Conservation (phyloP, 92 coral and sea anemone genomes). For the Porites lobata region DNA sequence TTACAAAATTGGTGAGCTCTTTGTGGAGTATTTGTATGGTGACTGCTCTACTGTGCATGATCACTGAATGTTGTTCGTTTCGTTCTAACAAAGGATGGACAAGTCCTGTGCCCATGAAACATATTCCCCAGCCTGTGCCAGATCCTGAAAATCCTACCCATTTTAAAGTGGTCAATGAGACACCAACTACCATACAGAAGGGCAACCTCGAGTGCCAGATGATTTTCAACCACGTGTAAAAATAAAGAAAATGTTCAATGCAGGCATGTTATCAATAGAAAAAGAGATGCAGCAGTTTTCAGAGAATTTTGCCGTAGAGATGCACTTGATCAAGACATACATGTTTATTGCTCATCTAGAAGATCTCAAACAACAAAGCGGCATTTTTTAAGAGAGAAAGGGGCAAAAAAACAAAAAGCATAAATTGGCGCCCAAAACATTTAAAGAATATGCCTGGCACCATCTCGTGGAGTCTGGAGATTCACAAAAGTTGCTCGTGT, state of each 20-base stretch:
- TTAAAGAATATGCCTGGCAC: slow-evolving; percentile 4
- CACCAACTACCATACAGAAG: neutral
- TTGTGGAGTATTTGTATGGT: slow-evolving; percentile 8
- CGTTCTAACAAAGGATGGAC: slow-evolving; percentile 4
- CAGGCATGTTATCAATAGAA: too few species aligned
- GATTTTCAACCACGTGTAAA: too few species aligned
- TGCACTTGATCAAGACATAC: neutral
- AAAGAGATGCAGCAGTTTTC: too few species aligned
- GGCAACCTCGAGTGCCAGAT: too few species aligned
- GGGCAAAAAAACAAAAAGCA: neutral
- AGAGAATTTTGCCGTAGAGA: neutral
- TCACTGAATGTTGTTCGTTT: slow-evolving; percentile 13
- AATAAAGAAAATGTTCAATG: too few species aligned
- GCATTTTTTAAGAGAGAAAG: neutral
- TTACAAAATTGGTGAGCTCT: slow-evolving; percentile 30
- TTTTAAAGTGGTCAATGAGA: slow-evolving; percentile 18
- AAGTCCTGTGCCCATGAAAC: slow-evolving; percentile 22
- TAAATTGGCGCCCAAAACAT: neutral
- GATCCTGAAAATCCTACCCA: slow-evolving; percentile 37
- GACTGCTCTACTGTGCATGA: slow-evolving; percentile 6
- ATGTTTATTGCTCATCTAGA: neutral
- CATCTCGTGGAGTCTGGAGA: slow-evolving; percentile 1
- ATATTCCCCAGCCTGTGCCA: slow-evolving; percentile 39
- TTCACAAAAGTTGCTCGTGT: slow-evolving; percentile 6
- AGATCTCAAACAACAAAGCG: neutral